Evolutionary conservation across 2,888 invertebrate species (phyloP).

Genomic region (Meta bourneti): DNA sequence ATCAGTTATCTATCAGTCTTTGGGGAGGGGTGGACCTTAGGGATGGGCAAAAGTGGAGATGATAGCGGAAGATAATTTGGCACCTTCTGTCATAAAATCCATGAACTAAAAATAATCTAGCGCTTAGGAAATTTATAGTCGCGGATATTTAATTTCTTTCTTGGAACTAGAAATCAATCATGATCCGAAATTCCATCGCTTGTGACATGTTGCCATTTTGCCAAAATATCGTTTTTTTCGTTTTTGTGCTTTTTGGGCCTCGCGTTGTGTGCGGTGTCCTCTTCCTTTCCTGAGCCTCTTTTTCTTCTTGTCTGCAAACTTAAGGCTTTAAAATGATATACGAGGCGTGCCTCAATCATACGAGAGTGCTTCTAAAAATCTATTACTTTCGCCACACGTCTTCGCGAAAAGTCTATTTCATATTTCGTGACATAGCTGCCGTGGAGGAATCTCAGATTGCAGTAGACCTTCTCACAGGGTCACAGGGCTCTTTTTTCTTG

Average conservation of each 20-base stretch:
- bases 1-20: slow-evolving; percentile 50
- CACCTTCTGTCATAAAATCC: slow-evolving; percentile 57
- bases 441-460: slow-evolving; percentile 42
- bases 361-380: slow-evolving; percentile 66
- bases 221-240: slow-evolving; percentile 35
- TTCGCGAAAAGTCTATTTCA: slow-evolving; percentile 46
- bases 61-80: slow-evolving; percentile 52
- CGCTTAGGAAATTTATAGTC: slow-evolving; percentile 63
- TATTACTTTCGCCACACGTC: slow-evolving; percentile 66
- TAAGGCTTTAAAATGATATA: slow-evolving; percentile 66
- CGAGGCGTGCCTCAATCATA: slow-evolving; percentile 65
- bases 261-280: slow-evolving; percentile 16
- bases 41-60: slow-evolving; percentile 5
- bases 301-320: slow-evolving; percentile 54
- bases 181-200: slow-evolving; percentile 60
- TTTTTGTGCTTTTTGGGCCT: slow-evolving; percentile 3
- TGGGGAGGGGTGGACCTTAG: background rate
- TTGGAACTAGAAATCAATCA: slow-evolving; percentile 64
- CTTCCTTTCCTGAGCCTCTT: slow-evolving; percentile 23
- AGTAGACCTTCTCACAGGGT: background rate
- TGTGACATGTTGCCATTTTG: slow-evolving; percentile 67
- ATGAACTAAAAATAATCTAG: slow-evolving; percentile 69
- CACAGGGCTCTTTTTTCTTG: background rate
- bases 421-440: slow-evolving; percentile 38
- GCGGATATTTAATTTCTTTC: slow-evolving; percentile 68